A percentile compares a stretch with the other conserved stretches of the same genome.
Conservation (phyloP, 2,113 vertebrate species). For the Engraulis encrasicolus region DNA sequence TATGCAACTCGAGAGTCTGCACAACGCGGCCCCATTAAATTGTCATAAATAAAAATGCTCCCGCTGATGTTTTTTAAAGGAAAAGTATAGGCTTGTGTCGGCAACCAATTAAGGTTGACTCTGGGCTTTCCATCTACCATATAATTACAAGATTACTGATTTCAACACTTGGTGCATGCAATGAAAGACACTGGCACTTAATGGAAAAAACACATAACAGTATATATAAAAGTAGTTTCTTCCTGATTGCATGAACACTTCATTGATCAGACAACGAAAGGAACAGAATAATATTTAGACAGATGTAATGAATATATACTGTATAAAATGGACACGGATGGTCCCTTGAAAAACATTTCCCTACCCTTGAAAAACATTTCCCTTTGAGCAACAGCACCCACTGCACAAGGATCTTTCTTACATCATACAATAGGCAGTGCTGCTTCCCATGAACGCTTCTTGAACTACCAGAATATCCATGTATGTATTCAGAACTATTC, state of each 20-base stretch:
- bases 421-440: background rate
- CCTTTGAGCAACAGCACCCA: background rate
- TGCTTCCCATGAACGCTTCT: background rate
- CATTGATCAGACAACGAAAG: background rate
- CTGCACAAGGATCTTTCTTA: background rate
- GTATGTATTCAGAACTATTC: too few relatives aligned
- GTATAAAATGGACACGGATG: background rate
- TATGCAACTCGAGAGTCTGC: background rate
- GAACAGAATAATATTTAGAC: background rate
- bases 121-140: background rate
- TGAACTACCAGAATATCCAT: background rate
- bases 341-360: too few relatives aligned
- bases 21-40: background rate
- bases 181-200: background rate
- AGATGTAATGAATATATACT: background rate
- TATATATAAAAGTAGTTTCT: background rate
- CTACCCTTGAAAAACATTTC: background rate
- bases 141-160: conserved; percentile 15
- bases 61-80: background rate
- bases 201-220: background rate
- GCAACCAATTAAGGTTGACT: background rate
- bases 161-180: background rate
- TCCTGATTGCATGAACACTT: background rate
- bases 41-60: background rate
- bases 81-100: background rate